These are phyloP conservation scores for Cephalopterus ornatus DNA, from an alignment of 2,113 vertebrate species.

Conservation along the genomic window DNA sequence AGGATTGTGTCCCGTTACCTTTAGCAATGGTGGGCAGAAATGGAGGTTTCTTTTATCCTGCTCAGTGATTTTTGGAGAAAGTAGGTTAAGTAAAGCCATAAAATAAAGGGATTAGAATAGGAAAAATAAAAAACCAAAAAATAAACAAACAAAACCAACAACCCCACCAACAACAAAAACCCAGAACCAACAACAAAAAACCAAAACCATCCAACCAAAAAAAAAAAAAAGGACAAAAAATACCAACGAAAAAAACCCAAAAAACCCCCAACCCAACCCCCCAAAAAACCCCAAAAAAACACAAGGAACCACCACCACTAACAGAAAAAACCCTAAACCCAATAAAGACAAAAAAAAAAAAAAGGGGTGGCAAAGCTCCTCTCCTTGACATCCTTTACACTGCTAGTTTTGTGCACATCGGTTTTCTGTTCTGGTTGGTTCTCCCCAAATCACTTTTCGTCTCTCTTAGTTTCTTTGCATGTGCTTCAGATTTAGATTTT, in stretches of 20 bases:
- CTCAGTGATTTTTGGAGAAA: background rate
- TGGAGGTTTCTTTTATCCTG: background rate
- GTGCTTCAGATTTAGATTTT: background rate
- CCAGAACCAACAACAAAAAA: too few relatives aligned
- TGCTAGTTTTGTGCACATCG: background rate
- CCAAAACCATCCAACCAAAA: too few relatives aligned
- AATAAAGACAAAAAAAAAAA: too few relatives aligned
- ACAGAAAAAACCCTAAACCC: background rate
- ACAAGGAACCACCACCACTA: background rate
- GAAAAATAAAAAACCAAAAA: background rate
- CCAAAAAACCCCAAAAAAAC: too few relatives aligned
- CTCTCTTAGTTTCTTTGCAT: background rate
- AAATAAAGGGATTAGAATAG: background rate
- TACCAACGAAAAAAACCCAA: too few relatives aligned
- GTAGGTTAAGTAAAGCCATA: background rate
- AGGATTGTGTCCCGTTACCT: accelerated
- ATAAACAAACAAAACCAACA: too few relatives aligned
- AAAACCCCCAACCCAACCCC: too few relatives aligned
- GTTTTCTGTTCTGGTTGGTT: background rate
- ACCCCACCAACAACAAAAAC: too few relatives aligned
- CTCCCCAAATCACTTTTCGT: background rate
- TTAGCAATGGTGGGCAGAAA: background rate
- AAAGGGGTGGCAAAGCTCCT: background rate
- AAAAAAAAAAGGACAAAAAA: too few relatives aligned
- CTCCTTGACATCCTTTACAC: background rate